Base-by-base conservation (phyloP, 2,797 vertebrate species). In the Gambusia yucatana region DNA sequence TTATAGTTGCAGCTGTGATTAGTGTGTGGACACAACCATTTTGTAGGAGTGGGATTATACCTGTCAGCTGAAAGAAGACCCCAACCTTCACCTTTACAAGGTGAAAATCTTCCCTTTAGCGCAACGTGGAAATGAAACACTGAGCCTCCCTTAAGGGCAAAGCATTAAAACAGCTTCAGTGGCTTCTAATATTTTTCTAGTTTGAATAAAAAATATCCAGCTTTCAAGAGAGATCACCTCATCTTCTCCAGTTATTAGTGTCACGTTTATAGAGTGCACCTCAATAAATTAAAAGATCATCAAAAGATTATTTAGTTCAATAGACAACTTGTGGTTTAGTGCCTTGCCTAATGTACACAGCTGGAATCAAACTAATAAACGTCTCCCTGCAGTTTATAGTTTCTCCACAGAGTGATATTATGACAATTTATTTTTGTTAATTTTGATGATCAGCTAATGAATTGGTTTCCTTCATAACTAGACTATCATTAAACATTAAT, bases 11-110 rank as follows among this genome's bases (percentile, higher is more conserved):
- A 91, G 91, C 70, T 83, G 92, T 92, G 93, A 95, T 95, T 95
- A 94, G 92, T 93, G 93, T 93, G 92, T 91, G 86, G 93, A 95
- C 91, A 94, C 93, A 94, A 93, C 90, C 86, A 61, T 93, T 94
- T 90, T 90, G 86, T 90, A 91, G 86, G 90, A 65, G 44, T 76
- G 87, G 92, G 94, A 95, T 96, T 95, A 94, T 86, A 67, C 81
- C 84, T 93, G 95, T 95, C 96, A 95, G 90, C 84, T 81, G 11
- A 39, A 80, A 87, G 77, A 85, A 71, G 88, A 89, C 91, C 87
- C 82, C 77, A 82, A 91, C 93, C 93, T 95, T 95, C 93, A 95
- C 93, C 94, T 89, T 77, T 73, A 52, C 84, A 85, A 93, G 86
- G 89, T 93, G 81, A 88, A 82, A 73, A 83, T 84, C 83, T 59